These are phyloP conservation scores for Aythya fuligula DNA, from an alignment of 2,797 vertebrate genomes.

Conservation along the genomic window DNA sequence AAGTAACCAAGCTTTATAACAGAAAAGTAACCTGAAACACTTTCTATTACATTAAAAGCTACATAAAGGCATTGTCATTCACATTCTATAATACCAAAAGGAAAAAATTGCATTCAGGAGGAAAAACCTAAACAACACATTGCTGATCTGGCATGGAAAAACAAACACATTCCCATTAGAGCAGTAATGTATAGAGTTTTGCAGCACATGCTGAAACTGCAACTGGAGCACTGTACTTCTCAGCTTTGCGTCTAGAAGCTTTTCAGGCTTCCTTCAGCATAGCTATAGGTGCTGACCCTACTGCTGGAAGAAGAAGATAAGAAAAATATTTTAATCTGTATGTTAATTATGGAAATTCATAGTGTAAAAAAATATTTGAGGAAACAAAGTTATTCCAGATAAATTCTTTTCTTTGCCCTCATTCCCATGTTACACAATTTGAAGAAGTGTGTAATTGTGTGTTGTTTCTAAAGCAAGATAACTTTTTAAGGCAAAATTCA, in stretches of 20 bases:
- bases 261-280: conserved; percentile 25
- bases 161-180: not conserved
- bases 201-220: not conserved
- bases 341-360: conserved; percentile 75
- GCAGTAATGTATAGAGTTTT: not conserved
- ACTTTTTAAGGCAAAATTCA: conserved; percentile 31
- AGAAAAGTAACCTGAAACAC: not conserved
- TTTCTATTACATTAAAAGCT: not conserved
- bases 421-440: not conserved
- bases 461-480: conserved; percentile 54
- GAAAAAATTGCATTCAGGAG: not conserved
- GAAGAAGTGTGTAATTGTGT: conserved; percentile 50
- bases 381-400: conserved; percentile 47
- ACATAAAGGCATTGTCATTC: not conserved
- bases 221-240: not conserved
- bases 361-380: conserved; percentile 68
- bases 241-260: conserved; percentile 21
- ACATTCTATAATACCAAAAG: not conserved
- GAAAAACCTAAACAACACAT: not conserved
- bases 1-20: not conserved
- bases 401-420: not conserved
- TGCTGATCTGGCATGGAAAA: not conserved
- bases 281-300: conserved; percentile 64
- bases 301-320: conserved; percentile 73
- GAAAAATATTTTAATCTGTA: conserved; percentile 60